A percentile compares a stretch with the other conserved stretches of the same genome.
Conservation (phyloP, 2,113 vertebrate species). For the Salvelinus sp. region DNA sequence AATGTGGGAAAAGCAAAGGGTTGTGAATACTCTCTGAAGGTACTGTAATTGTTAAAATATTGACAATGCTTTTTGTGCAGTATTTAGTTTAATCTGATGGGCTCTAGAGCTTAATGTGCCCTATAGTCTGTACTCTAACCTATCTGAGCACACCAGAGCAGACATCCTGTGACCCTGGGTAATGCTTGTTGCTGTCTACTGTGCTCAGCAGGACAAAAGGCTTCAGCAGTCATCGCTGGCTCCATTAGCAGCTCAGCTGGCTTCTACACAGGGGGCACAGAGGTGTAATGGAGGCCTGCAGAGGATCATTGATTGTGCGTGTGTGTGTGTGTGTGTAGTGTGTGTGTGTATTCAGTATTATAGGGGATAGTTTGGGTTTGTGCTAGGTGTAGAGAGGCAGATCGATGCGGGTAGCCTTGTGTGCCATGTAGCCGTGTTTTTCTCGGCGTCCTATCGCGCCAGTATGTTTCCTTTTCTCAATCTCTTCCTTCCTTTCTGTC, state of each 20-base stretch:
- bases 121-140: neutral
- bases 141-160: neutral
- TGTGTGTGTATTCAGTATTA: too few relatives aligned
- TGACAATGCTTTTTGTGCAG: too few relatives aligned
- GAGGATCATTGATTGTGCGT: too few relatives aligned
- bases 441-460: neutral
- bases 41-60: too few relatives aligned
- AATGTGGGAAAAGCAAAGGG: too few relatives aligned
- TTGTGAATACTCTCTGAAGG: too few relatives aligned
- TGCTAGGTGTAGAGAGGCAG: neutral
- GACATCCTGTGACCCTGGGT: conserved; percentile 1
- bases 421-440: neutral
- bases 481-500: neutral
- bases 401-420: neutral
- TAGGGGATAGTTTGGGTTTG: too few relatives aligned
- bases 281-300: neutral
- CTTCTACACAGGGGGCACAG: neutral
- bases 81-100: too few relatives aligned
- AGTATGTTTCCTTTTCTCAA: too few relatives aligned
- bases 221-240: neutral
- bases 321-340: too few relatives aligned
- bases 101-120: too few relatives aligned
- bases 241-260: neutral
- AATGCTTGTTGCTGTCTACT: neutral
- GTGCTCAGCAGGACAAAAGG: neutral